phyloP scores from a whole-genome alignment of 2,888 invertebrate species.

The Drosophila subquinaria region DNA sequence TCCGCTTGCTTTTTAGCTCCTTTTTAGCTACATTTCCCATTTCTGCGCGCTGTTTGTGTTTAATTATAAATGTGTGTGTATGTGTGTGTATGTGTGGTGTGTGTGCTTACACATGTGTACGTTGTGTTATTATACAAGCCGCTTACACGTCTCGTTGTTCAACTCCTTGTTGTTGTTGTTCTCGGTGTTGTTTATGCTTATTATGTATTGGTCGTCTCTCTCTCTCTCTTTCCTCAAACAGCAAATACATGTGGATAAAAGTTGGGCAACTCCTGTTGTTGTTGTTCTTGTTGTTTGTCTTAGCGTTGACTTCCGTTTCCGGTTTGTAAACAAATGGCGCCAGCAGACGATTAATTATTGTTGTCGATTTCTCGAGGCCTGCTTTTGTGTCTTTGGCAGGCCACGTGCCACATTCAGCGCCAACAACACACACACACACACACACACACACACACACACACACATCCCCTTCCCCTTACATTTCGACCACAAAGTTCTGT shows the following conservation, averaged over 20 bases:
- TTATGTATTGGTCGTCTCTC: slow-evolving; percentile 16
- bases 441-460: slow-evolving; percentile 8
- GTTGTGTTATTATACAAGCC: slow-evolving; percentile 60
- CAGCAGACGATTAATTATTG: slow-evolving; percentile 74
- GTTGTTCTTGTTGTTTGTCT: slow-evolving; percentile 56
- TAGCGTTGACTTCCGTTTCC: slow-evolving; percentile 73
- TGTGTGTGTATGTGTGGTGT: slow-evolving; percentile 19
- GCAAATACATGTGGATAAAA: neutral
- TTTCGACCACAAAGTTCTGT: neutral
- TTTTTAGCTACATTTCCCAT: slow-evolving; percentile 16
- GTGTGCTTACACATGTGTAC: slow-evolving; percentile 50
- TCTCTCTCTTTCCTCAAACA: too few species aligned
- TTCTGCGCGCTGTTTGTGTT: slow-evolving; percentile 65
- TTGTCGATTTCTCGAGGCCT: slow-evolving; percentile 65
- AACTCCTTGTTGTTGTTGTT: slow-evolving; percentile 10
- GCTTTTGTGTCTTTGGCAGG: slow-evolving; percentile 35
- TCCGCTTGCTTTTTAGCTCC: slow-evolving; percentile 9
- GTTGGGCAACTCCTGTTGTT: slow-evolving; percentile 9
- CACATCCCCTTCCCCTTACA: neutral
- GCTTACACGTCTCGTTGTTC: slow-evolving; percentile 49
- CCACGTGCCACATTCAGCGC: slow-evolving; percentile 50
- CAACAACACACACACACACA: slow-evolving; percentile 12
- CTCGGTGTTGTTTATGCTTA: slow-evolving; percentile 12
- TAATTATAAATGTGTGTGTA: slow-evolving; percentile 67
- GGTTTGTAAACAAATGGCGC: slow-evolving; percentile 77